A percentile compares a stretch with the other conserved stretches of the same genome.
phyloP scores from a whole-genome alignment of 1,140 invertebrate genomes.

The Papilio glaucus region DNA sequence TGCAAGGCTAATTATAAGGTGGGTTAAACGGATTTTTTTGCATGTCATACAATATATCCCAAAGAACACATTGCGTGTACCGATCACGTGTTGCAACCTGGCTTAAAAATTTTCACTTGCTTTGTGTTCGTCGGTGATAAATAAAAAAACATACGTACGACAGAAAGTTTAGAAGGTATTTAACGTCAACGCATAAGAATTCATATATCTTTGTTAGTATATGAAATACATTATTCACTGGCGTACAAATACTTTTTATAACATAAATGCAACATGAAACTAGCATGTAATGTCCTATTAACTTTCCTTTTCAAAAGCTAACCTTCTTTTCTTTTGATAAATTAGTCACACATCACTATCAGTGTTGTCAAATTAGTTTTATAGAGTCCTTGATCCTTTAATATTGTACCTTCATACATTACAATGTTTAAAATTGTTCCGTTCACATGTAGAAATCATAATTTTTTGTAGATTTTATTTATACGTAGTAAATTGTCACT shows the following conservation, averaged over 20 bases:
- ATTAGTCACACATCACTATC: too few species aligned
- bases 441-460: neutral
- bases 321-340: neutral
- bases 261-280: neutral
- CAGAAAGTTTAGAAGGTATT: too few species aligned
- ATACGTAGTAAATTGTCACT: conserved; percentile 2
- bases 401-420: neutral
- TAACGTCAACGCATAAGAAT: too few species aligned
- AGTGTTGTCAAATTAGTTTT: neutral
- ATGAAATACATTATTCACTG: too few species aligned
- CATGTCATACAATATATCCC: neutral
- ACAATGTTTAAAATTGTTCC: neutral
- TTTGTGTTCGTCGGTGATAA: neutral
- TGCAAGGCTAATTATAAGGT: neutral
- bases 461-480: neutral
- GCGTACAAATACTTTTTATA: too few species aligned
- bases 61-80: neutral
- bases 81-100: neutral
- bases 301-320: conserved; percentile 10
- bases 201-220: too few species aligned
- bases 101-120: neutral
- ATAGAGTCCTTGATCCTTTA: neutral
- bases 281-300: neutral
- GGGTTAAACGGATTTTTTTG: neutral
- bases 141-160: too few species aligned